Evolutionary conservation across 2,888 invertebrate genomes (phyloP), one percentile per base, ranked within the genome.

Genomic region (Fragum sueziense): DNA sequence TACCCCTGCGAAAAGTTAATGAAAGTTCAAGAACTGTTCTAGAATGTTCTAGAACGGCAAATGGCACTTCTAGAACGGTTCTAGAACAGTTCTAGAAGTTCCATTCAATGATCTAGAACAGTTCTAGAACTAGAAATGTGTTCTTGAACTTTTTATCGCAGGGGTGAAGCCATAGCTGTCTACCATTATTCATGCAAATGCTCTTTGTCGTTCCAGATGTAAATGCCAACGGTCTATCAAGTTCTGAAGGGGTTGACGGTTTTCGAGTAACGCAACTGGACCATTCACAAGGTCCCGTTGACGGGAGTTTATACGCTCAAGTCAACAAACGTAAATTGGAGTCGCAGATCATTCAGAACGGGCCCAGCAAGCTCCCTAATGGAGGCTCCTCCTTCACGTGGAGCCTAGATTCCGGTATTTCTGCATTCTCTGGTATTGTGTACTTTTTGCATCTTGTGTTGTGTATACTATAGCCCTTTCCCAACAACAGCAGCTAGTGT

Each of bases 361-460:
- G 86, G 74, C 89, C 86, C 67, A 76, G 86, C 31, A 86, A 79
- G 75, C 83, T 89, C 61, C 87, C 88, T 65, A 91, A 93, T 82
- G 92, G 91, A 61, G 86, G 85, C 70, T 86, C 86, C 47, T n/a
- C n/a, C 34, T 90, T 96, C 90, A 96, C 96, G 91, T 96, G 97
- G 93, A 97, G 97, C 94, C 96, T 97, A 96, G 97, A 97, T 95
- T 97, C 97, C 89, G 97, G 97, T 90, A 97, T 97, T 78, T 87
- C 85, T 25, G 82, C 84, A 61, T 85, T 84, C 74, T 82, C 84
- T 79, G 84, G 84, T 84, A 80, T 83, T 79, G 79, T 84, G n/a
- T n/a, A n/a, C 77, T 61, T 70, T 80, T 78, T 83, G 80, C 80
- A 83, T 80, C 79, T 79, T 83, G 82, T 62, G 67, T 62, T 70